Base-by-base conservation (phyloP, 30 jellyfish, hydroid and myxozoan genomes). In the Hydra vulgaris region DNA sequence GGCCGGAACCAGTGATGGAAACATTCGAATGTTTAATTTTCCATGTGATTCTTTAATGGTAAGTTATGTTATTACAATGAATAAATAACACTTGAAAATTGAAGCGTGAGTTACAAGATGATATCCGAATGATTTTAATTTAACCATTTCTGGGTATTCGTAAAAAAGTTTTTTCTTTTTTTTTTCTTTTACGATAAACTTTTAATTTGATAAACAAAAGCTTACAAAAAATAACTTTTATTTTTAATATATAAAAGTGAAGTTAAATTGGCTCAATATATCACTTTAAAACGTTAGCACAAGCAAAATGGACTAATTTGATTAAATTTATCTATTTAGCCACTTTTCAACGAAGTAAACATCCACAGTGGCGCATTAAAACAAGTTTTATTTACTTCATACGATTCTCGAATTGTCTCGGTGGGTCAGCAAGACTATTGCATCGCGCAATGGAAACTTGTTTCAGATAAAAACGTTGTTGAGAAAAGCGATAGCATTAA, bases 1-100 rank as follows among this genome's bases (percentile, higher is more conserved):
- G n/a, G 95, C 81, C 54, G 96, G 96, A 74, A 79, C 96, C 66
- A 87, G 83, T 76, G 86, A 69, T 55, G 96, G 96, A 16, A 83
- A 78, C 74, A 73, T 84, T 24, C 81, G 96, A 53, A 20, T 84
- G 80, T 89, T 61, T 71, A 40, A 82, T 15, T 84, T 79, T 82
- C 96, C 96, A 54, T 89, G 95, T 67, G 80, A 74, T 66, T 53
- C 74, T 20, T 69, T 67, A 24, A 21, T 72, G 72, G 95, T 86
- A 86, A 75, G 83, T 54, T 15, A 8, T 17, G 21, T 17, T 1
- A 24, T 18, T 52, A n/a, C n/a, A n/a, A n/a, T n/a, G n/a, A n/a
- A n/a, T n/a, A n/a, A n/a, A n/a, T 1, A n/a, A 0, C 56, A 27
- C 27, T 8, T 73, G 68, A n/a, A 22, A 15, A 23, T 73, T 53